Evolutionary conservation across 2,113 vertebrate genomes (phyloP), one percentile per base, ranked within the genome.

Genomic region (Dryoscopus gambensis): DNA sequence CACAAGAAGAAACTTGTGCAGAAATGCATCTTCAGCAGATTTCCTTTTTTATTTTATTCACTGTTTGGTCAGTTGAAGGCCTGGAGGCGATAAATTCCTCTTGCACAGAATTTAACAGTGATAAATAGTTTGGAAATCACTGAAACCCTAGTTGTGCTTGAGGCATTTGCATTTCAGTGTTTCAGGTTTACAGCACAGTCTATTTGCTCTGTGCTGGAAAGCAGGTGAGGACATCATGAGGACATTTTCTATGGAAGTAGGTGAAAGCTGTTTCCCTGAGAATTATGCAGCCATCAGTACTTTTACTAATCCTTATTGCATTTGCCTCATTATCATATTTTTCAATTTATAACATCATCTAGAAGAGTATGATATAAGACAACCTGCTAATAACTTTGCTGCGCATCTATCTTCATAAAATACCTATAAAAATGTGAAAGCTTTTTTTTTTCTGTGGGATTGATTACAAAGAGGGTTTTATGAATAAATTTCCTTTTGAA

Each of bases 61-160:
- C 39, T 93, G 67, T 82, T 96, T 90, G 96, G 88, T 94, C 93
- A 97, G 80, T 89, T 83, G 57, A 93, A 97, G 53, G 60, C 64
- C 91, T 92, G 28, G 60, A 95, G 84, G 94, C 68, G 12, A 94
- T 87, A 95, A 89, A 96, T 97, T 95, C 93, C 89, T 92, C 75
- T 84, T 60, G 37, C 59, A 89, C 40, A 82, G 68, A 94, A 95
- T 83, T 91, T 55, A 96, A 40, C 71, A 83, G 75, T 96, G 93
- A 97, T 96, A 95, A 96, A 95, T 95, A 96, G 90, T 94, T 91
- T 91, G 62, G 60, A 95, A 95, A 91, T 93, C 69, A 92, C 57
- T 91, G 80, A 94, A 76, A 23, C 53, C 10, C 47, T 78, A 31
- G 59, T 80, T 96, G 53, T 77, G 90, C 90, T 95, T 40, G 25